These are phyloP conservation scores for Semotilus atromaculatus DNA, from an alignment of 2,797 vertebrate species.

Conservation along the genomic window DNA sequence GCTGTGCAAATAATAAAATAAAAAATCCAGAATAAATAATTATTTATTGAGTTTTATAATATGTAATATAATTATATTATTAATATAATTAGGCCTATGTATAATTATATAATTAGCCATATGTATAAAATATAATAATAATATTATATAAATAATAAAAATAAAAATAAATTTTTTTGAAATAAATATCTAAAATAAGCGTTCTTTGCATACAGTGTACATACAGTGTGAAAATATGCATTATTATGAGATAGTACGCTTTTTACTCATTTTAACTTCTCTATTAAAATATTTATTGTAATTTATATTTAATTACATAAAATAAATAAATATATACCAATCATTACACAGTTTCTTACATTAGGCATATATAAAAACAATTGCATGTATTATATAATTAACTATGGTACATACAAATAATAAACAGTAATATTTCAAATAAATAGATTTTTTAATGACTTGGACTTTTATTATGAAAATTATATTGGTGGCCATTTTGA, in stretches of 20 bases:
- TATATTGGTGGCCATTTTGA: no score
- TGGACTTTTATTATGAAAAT: conserved; percentile 52
- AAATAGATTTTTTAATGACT: neutral
- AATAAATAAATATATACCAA: neutral
- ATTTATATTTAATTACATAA: neutral
- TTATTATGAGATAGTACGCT: neutral
- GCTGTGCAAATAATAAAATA: neutral
- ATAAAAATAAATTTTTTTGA: neutral
- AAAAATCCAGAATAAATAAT: neutral
- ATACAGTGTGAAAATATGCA: neutral
- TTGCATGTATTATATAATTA: neutral
- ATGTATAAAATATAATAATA: neutral
- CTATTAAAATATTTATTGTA: neutral
- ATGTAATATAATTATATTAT: neutral
- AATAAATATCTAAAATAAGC: neutral
- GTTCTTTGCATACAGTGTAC: neutral
- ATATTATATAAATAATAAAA: neutral
- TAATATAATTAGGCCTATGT: no score
- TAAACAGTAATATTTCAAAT: neutral
- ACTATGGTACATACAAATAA: neutral
- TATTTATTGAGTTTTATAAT: neutral
- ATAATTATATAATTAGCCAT: no score
- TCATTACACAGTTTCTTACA: neutral
- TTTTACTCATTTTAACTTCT: neutral
- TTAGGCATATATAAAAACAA: neutral